Base-by-base conservation (phyloP, 2,797 vertebrate genomes). In the Trematomus bernacchii region DNA sequence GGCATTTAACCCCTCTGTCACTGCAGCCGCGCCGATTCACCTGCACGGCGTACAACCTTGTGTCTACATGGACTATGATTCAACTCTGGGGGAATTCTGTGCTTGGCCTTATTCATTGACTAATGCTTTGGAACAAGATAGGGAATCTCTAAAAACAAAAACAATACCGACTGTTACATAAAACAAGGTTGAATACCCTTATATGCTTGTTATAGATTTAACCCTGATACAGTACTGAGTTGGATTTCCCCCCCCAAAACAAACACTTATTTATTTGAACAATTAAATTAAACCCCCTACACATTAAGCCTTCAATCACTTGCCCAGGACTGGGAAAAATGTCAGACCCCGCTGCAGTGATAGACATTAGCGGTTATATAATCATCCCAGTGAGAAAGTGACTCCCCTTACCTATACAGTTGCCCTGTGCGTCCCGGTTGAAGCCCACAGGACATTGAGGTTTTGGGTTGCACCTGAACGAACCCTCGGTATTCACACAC, bases 401-500 rank as follows among this genome's bases (percentile, higher is more conserved):
- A 16, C 16, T 54, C 40, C 7, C 3, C 95, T 95, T 86, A 98
- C 97, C 97, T 4, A 94, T 86, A 10, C 97, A 98, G 89, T 94
- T 96, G 18, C 96, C 96, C 67, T 94, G 94, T 0, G 91, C 71
- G 70, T 97, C 96, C 46, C 89, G 95, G 53, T 91, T 91, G 77
- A 97, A 98, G 10, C 97, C 97, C 0, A 91, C 89, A 72, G 96
- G 88, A 88, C 97, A 99, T 48, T 86, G 94, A 16, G 94, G 88
- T 85, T 89, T 95, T 0, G 94, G 90, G 82, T 94, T 93, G 77
- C 97, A 99, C 91, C 93, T 95, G 94, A 98, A 99, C 0, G 97
- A 98, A 1, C 97, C 97, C 61, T 91, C 85, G 0, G 95, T 96
- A 79, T 98, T 99, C 85, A 96, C 95, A 75, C 97, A 99, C 23